A percentile compares a stretch with the other conserved stretches of the same genome.
Evolutionary conservation across 2,113 vertebrate genomes (phyloP).

Genomic region (Halcyon malimbica): DNA sequence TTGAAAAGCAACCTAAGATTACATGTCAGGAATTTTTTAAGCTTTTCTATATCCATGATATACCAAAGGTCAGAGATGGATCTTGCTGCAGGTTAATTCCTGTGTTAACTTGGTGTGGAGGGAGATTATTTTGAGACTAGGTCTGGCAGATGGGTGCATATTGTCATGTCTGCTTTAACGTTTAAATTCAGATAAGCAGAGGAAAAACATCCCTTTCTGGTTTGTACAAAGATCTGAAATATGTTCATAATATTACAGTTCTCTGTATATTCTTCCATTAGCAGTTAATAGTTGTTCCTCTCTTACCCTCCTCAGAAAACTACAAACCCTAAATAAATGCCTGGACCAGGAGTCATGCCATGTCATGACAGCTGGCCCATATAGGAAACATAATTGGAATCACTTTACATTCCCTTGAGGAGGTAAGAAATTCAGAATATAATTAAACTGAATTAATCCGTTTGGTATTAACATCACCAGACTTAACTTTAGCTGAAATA

Average conservation of each 20-base stretch:
- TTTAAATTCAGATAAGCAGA: background rate
- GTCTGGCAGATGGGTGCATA: background rate
- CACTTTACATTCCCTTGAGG: background rate
- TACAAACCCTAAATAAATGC: background rate
- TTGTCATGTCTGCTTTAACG: background rate
- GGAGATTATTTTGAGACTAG: background rate
- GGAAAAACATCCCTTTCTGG: background rate
- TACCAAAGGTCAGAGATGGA: background rate
- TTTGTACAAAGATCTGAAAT: background rate
- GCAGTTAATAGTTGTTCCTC: background rate
- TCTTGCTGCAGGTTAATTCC: background rate
- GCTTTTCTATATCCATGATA: background rate
- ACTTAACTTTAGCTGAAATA: conserved; percentile 5
- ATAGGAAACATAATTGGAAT: conserved; percentile 22
- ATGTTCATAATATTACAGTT: background rate
- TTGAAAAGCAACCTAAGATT: background rate
- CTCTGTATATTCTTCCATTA: background rate
- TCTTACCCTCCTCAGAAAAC: background rate
- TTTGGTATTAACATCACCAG: conserved; percentile 1
- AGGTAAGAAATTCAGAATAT: conserved; percentile 26
- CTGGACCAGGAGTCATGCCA: background rate
- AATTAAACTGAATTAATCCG: conserved; percentile 43
- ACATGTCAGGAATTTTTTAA: background rate
- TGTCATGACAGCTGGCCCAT: background rate
- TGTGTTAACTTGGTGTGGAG: background rate